Evolutionary conservation across 2,113 vertebrate genomes (phyloP), one percentile per base, ranked within the genome.

Genomic region (Tor tambroides): DNA sequence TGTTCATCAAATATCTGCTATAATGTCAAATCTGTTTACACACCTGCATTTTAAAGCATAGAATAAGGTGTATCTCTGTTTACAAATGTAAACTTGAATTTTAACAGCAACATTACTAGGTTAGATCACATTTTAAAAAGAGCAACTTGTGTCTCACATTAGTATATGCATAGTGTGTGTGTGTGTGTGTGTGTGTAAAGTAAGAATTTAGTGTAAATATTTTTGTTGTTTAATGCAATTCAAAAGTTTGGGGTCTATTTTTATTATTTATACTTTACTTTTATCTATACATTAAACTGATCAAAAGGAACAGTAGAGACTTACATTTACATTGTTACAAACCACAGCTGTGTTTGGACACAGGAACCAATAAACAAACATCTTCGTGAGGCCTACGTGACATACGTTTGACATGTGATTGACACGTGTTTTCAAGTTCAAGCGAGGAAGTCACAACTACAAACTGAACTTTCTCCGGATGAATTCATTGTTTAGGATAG

Each of bases 371-470:
- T 30, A 43, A 46, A 61, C 28, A 67, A 54, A 69, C 35, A 21
- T 21, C n/a, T 69, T n/a, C 1, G 4, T 49, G 15, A 65, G 5
- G 26, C 54, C 54, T 71, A 23, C 32, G 21, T 72, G 69, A 61
- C 32, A 8, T 21, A 56, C 0, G 6, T 41, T 19, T 35, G 26
- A 32, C 17, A 7, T 21, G 26, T 83, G 17, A 67, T 6, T 7
- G 26, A 82, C 43, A 4, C 1, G 28, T 23, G 46, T 71, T 30
- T 84, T 81, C 38, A 81, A 80, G 19, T 26, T 87, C 6, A 32
- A 61, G 28, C 74, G 32, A 35, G 63, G 65, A 72, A 84, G 82
- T 87, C 69, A 65, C 28, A 46, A 72, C 26, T 19, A 83, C 72
- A 77, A 38, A 77, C 61, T 56, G 5, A 54, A 63, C n/a, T 46